phyloP scores from a whole-genome alignment of 92 coral and sea anemone genomes.

The Desmophyllum pertusum region DNA sequence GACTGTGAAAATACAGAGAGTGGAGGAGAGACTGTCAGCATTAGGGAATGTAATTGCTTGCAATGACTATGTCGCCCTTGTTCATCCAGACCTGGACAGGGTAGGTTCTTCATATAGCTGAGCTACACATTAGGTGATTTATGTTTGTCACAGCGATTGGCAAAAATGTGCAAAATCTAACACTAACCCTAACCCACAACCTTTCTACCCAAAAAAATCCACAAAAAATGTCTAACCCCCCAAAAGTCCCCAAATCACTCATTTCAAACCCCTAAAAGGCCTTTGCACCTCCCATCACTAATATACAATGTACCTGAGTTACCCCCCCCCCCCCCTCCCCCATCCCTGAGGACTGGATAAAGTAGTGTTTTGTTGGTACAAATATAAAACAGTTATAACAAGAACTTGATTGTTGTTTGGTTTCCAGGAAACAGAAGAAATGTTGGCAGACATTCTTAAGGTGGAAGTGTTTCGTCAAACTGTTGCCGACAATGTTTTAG shows the following conservation, averaged over 20 bases:
- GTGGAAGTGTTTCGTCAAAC: conserved; percentile 99
- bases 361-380: too few relatives aligned
- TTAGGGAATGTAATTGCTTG: conserved; percentile 97
- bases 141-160: background rate
- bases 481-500: conserved; percentile 90
- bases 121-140: background rate
- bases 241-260: too few relatives aligned
- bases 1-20: conserved; percentile 90
- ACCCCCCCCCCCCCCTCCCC: too few relatives aligned
- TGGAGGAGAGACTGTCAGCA: conserved; percentile 96
- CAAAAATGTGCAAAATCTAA: too few relatives aligned
- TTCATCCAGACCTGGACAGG: conserved; percentile 92
- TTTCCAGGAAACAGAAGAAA: conserved; percentile 96
- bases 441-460: conserved; percentile 91
- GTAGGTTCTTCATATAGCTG: conserved; percentile 51
- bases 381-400: too few relatives aligned
- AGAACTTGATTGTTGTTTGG: background rate
- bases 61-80: conserved; percentile 96
- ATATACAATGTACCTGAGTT: too few relatives aligned
- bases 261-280: too few relatives aligned
- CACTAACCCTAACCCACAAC: too few relatives aligned
- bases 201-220: too few relatives aligned
- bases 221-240: too few relatives aligned
- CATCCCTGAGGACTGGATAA: too few relatives aligned
- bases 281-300: too few relatives aligned